Conservation (phyloP, 2,113 vertebrate species). For the Pimephales promelas region DNA sequence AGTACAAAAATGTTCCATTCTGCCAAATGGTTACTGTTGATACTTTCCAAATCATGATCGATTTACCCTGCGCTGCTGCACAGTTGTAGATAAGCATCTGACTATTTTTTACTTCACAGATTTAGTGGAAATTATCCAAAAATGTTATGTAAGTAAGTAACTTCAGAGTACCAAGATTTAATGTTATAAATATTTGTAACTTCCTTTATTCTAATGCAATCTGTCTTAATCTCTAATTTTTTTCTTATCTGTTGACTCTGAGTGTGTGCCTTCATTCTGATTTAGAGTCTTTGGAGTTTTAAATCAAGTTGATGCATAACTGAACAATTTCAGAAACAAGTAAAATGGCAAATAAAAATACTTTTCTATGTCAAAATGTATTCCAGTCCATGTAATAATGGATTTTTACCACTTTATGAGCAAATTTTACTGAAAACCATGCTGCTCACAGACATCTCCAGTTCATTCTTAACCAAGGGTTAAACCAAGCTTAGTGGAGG, state of each 20-base stretch:
- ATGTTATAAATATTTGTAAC: no score
- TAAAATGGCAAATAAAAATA: neutral
- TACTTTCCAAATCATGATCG: neutral
- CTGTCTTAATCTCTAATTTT: no score
- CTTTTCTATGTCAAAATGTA: neutral
- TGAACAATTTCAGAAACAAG: neutral
- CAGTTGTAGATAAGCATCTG: neutral
- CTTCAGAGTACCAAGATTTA: neutral
- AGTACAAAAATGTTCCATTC: neutral
- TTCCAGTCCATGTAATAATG: neutral
- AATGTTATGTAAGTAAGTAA: neutral
- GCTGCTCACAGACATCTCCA: neutral
- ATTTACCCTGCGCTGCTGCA: neutral
- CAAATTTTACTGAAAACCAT: neutral
- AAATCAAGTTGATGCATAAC: neutral
- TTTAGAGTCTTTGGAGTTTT: neutral
- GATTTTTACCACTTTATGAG: neutral
- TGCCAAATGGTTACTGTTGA: neutral
- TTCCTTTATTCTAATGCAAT: no score
- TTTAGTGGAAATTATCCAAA: neutral
- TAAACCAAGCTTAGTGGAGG: neutral
- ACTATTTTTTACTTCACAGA: no score
- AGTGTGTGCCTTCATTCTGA: neutral
- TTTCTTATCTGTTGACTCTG: neutral
- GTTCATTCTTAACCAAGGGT: neutral